Evolutionary conservation across 2,888 invertebrate species (phyloP).

Genomic region (Adelognathus sp.): DNA sequence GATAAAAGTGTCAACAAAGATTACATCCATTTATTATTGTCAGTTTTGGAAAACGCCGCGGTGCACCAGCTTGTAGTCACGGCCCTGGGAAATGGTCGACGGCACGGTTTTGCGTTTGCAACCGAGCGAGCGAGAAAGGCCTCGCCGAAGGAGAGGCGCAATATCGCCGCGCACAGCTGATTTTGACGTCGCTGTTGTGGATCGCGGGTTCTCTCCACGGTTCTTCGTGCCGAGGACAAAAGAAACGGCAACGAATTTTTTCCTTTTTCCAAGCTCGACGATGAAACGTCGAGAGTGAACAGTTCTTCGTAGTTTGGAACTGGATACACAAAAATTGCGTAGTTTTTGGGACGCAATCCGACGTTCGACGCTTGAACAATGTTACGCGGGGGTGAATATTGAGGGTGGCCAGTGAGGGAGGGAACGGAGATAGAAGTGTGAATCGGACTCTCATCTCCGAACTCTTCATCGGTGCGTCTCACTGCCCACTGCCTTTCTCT

Average conservation of each 20-base stretch:
- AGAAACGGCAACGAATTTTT: too few species aligned
- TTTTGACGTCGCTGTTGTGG: slow-evolving; percentile 58
- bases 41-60: not conserved
- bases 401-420: not conserved
- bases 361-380: not conserved
- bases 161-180: slow-evolving; percentile 62
- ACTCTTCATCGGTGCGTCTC: not conserved
- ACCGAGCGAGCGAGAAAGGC: not conserved
- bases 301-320: not conserved
- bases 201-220: slow-evolving; percentile 31
- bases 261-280: not conserved
- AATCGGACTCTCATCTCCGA: not conserved
- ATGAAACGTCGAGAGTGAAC: not conserved
- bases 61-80: slow-evolving; percentile 2
- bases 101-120: slow-evolving; percentile 38
- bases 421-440: not conserved
- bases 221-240: not conserved
- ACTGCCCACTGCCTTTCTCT: not conserved
- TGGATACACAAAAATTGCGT: not conserved
- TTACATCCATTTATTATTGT: too few species aligned
- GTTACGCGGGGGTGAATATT: not conserved
- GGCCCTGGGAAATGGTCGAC: slow-evolving; percentile 45
- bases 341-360: not conserved
- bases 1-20: too few species aligned
- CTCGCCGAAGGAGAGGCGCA: slow-evolving; percentile 52